Evolutionary conservation across 2,888 invertebrate species (phyloP), one percentile per base, ranked within the genome.

Genomic region (Zootermopsis nevadensis): DNA sequence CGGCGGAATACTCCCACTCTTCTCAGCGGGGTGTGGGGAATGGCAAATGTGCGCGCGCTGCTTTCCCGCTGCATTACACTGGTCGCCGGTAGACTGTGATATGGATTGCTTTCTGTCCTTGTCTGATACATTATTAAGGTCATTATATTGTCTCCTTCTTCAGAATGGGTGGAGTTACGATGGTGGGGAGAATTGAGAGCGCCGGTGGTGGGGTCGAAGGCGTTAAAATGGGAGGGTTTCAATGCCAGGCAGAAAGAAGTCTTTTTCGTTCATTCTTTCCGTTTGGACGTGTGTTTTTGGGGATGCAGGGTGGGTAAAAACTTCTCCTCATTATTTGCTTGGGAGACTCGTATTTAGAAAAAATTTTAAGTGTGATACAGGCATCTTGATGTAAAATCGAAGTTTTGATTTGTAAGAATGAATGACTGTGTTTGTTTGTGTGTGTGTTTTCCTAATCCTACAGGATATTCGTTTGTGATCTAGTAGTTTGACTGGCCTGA

Each of bases 241-340:
- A 6, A 55, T 31, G 55, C 77, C 33, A n/a, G 42, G 55, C 55
- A 55, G 77, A 53, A 82, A 82, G 60, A 82, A 82, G 82, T 82
- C 82, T 82, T 82, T 82, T 82, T 82, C 77, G 55, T 77, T 42
- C 82, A 82, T 82, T 82, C 82, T 82, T 82, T 77, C 77, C 77
- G 82, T 77, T 42, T 77, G 82, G 82, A 82, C 82, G 82, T 82
- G 82, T 66, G 82, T 42, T 42, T 76, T 79, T 60, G 60, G n/a
- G 60, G 35, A 22, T 74, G 74, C 38, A 33, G 35, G 35, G 74
- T 38, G 38, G 74, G 24, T 38, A n/a, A 74, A n/a, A 74, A 33
- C 74, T 69, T 69, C 33, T 69, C 69, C 33, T 69, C 12, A 22
- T 7, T 69, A 33, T 33, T 27, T 33, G 10, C 19, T 69, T 33